Evolutionary conservation across 2,888 invertebrate species (phyloP).

Genomic region (Branchipolynoe longqiensis): DNA sequence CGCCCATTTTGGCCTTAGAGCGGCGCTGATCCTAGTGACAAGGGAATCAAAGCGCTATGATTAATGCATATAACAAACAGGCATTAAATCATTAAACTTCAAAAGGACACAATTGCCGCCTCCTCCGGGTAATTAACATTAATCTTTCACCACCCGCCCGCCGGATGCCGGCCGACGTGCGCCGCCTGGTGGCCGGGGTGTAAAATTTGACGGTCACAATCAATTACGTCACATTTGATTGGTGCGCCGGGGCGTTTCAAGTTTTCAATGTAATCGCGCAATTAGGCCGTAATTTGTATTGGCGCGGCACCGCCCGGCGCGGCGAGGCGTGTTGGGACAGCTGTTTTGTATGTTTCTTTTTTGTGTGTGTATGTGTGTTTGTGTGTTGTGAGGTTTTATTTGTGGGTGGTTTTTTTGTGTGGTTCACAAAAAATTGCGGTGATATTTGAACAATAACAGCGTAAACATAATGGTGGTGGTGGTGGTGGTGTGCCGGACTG

Average conservation of each 20-base stretch:
- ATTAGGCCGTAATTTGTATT: conserved; percentile 54
- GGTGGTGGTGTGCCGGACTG: not conserved
- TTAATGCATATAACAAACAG: conserved; percentile 54
- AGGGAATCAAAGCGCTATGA: conserved; percentile 25
- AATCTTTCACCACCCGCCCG: conserved; percentile 43
- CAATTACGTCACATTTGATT: conserved; percentile 56
- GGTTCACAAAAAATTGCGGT: conserved; percentile 40
- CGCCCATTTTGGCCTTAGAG: conserved; percentile 42
- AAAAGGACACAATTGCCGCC: conserved; percentile 56
- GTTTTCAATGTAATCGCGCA: conserved; percentile 53
- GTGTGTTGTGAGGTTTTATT: no score
- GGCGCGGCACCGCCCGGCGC: conserved; percentile 25
- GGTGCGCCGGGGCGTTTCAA: conserved; percentile 42
- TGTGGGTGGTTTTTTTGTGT: conserved; percentile 41
- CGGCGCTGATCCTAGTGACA: conserved; percentile 14
- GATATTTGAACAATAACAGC: conserved; percentile 52
- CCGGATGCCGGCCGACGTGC: conserved; percentile 47
- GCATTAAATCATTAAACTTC: conserved; percentile 58
- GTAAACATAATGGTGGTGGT: conserved; percentile 20
- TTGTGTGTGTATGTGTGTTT: no score
- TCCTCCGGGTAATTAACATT: conserved; percentile 40
- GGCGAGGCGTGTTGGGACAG: conserved; percentile 48
- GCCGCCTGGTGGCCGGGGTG: conserved; percentile 38
- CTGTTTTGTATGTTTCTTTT: no score
- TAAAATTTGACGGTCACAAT: conserved; percentile 53